phyloP scores from a whole-genome alignment of 2,888 invertebrate genomes.

The Aricia artaxerxes region DNA sequence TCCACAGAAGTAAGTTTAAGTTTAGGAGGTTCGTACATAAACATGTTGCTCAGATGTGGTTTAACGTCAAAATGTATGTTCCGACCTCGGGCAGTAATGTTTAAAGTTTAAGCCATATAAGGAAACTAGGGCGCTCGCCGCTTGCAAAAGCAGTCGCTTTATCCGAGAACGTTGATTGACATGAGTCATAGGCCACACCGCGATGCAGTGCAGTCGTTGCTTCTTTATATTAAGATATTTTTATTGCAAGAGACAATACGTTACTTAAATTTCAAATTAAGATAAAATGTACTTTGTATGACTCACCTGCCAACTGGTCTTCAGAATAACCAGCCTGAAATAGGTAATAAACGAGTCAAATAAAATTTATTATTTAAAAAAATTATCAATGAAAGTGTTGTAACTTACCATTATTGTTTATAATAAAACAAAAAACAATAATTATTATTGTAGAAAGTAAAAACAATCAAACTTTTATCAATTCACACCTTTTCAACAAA shows the following conservation, averaged over 20 bases:
- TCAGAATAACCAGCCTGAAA: constrained; percentile 92
- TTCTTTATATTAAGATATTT: background rate
- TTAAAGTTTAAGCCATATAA: constrained; percentile 82
- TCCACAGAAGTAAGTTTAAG: constrained; percentile 88
- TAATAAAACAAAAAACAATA: background rate
- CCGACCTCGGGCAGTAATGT: constrained; percentile 55
- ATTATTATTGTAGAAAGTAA: constrained; percentile 1
- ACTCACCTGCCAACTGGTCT: constrained; percentile 96
- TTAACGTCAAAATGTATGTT: constrained; percentile 49
- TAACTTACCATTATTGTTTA: background rate
- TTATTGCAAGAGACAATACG: constrained; percentile 2
- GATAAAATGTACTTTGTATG: constrained; percentile 37
- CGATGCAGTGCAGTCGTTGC: constrained; percentile 45
- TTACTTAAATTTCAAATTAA: background rate
- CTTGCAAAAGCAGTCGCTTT: constrained; percentile 69
- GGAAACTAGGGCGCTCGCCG: constrained; percentile 81
- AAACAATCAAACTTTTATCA: constrained; percentile 9
- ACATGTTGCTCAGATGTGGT: constrained; percentile 75
- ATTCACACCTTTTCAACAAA: constrained; percentile 14
- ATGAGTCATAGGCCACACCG: constrained; percentile 61
- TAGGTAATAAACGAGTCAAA: constrained; percentile 15
- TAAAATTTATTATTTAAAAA: background rate
- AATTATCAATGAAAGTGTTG: background rate
- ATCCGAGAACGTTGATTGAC: constrained; percentile 75
- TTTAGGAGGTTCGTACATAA: constrained; percentile 87